phyloP scores from a whole-genome alignment of 2,113 vertebrate genomes.

The Lethenteron camtschaticum region DNA sequence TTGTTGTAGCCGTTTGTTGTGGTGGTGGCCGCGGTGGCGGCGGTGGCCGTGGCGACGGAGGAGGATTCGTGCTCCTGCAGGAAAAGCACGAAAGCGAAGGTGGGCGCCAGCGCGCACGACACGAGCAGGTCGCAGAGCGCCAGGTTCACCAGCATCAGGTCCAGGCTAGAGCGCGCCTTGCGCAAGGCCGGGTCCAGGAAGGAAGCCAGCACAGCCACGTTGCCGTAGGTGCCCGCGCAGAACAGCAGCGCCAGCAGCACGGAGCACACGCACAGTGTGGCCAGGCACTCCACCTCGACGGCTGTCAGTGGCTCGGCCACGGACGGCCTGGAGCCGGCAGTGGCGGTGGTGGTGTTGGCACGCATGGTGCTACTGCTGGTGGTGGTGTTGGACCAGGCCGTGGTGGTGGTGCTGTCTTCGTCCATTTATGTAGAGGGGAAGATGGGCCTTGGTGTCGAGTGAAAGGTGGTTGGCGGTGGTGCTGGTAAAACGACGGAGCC shows the following conservation, averaged over 20 bases:
- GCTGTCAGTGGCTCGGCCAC: no score
- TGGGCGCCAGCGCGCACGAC: constrained; percentile 62
- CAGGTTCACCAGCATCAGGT: constrained; percentile 88
- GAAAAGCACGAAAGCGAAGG: constrained; percentile 65
- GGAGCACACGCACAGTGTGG: constrained; percentile 52
- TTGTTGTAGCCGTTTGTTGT: no score
- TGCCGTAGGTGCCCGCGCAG: constrained; percentile 74
- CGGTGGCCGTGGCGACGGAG: constrained; percentile 46
- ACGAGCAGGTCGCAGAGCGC: constrained; percentile 90
- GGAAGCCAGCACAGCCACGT: constrained; percentile 73
- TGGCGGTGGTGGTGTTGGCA: no score
- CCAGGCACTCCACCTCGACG: constrained; percentile 6
- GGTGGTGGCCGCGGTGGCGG: constrained; percentile 26
- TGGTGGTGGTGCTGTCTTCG: no score
- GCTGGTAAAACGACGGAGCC: no score
- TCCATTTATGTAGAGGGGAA: no score
- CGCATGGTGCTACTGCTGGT: no score
- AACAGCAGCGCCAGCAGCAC: constrained; percentile 55
- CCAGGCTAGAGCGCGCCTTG: constrained; percentile 85
- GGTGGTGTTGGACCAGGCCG: no score
- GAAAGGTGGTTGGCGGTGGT: no score
- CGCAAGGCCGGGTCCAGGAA: constrained; percentile 81
- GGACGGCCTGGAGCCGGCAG: no score
- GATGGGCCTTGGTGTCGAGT: no score
- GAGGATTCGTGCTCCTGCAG: constrained; percentile 25